These are phyloP conservation scores for Phycodurus eques DNA, from an alignment of 2,113 vertebrate genomes.

Conservation along the genomic window DNA sequence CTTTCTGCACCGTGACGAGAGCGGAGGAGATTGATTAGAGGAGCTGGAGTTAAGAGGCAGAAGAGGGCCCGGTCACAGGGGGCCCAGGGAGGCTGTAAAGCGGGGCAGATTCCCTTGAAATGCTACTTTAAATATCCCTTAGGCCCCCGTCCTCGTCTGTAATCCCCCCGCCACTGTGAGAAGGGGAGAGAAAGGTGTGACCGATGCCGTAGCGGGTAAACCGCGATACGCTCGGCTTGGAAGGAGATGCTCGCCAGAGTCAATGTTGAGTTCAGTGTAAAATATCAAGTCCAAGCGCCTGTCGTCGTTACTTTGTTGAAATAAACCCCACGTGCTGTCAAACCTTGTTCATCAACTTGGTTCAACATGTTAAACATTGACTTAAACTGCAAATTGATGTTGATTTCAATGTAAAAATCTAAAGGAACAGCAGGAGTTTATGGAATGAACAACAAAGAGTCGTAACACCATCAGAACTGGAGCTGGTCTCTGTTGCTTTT, in stretches of 20 bases:
- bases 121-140: conserved; percentile 56
- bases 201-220: not conserved
- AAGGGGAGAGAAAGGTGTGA: conserved; percentile 17
- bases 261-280: not conserved
- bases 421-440: no score
- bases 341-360: no score
- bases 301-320: not conserved
- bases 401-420: not conserved
- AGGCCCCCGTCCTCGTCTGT: conserved; percentile 33
- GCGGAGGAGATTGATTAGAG: conserved; percentile 69
- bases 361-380: no score
- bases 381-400: not conserved
- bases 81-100: conserved; percentile 51
- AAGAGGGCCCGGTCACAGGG: conserved; percentile 49
- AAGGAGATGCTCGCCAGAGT: not conserved
- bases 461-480: no score
- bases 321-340: no score
- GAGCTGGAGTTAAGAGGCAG: conserved; percentile 59
- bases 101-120: conserved; percentile 63
- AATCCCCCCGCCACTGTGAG: conserved; percentile 48
- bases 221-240: not conserved
- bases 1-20: conserved; percentile 49
- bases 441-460: no score
- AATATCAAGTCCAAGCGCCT: not conserved
- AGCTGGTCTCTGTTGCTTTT: no score